phyloP scores from a whole-genome alignment of 2,888 invertebrate genomes.

The Limnephilus lunatus region DNA sequence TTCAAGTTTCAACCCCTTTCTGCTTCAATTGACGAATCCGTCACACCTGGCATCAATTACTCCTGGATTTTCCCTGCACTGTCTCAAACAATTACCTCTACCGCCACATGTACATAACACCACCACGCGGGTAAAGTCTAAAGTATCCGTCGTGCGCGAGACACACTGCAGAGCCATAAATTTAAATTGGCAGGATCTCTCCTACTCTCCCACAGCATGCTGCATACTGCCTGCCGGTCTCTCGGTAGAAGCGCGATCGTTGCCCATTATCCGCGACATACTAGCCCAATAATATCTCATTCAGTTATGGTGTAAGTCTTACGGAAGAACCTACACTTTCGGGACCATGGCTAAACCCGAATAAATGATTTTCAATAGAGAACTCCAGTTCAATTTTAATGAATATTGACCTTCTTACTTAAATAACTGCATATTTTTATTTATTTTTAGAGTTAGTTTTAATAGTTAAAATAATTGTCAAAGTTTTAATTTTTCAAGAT shows the following conservation, averaged over 20 bases:
- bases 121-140: not conserved
- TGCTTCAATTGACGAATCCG: not conserved
- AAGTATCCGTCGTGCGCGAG: not conserved
- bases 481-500: too few species aligned
- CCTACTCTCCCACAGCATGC: too few species aligned
- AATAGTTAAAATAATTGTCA: too few species aligned
- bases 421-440: too few species aligned
- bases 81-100: not conserved
- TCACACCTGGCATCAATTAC: not conserved
- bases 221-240: not conserved
- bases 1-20: too few species aligned
- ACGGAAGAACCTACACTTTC: constrained; percentile 12
- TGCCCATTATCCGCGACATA: constrained; percentile 42
- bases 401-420: too few species aligned
- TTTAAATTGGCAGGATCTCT: constrained; percentile 37
- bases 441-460: too few species aligned
- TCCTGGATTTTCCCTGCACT: not conserved
- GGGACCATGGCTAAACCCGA: not conserved
- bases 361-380: too few species aligned
- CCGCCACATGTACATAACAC: not conserved
- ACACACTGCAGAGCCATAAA: constrained; percentile 29
- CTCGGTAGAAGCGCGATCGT: not conserved
- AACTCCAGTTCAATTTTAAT: too few species aligned
- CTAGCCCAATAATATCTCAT: constrained; percentile 43
- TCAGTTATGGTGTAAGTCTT: constrained; percentile 36